Evolutionary conservation across 2,888 invertebrate species (phyloP).

Genomic region (Drosophila macrospina): DNA sequence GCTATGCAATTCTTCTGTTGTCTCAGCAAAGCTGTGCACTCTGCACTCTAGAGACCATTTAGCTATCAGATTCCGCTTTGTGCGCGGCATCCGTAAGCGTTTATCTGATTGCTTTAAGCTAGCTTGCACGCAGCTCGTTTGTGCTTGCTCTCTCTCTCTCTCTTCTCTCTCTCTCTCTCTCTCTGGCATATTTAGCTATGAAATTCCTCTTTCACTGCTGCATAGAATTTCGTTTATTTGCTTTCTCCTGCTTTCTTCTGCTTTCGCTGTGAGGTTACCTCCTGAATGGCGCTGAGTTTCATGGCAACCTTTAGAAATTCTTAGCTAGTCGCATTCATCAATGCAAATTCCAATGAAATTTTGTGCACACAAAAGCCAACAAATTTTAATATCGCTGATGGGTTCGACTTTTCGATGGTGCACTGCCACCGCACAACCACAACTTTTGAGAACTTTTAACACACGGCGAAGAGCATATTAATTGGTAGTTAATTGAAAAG

Average conservation of each 20-base stretch:
- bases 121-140: neutral
- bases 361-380: conserved; percentile 29
- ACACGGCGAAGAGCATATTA: conserved; percentile 48
- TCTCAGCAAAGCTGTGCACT: no score
- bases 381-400: conserved; percentile 48
- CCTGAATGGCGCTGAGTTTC: neutral
- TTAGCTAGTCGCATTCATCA: conserved; percentile 2
- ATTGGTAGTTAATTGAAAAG: conserved; percentile 78
- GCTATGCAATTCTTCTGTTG: no score
- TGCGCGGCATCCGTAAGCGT: neutral
- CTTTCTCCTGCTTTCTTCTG: neutral
- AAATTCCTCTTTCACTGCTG: neutral
- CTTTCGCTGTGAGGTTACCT: neutral
- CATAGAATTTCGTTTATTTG: neutral
- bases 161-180: neutral
- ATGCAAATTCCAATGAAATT: conserved; percentile 30
- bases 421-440: no score
- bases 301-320: conserved; percentile 1
- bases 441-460: conserved; percentile 20
- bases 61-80: neutral
- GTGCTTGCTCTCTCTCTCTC: neutral
- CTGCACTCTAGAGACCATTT: neutral
- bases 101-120: neutral
- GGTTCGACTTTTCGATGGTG: conserved; percentile 13
- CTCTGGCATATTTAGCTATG: neutral